Evolutionary conservation across 2,113 vertebrate species (phyloP).

Genomic region (Chaetorhynchus papuensis): DNA sequence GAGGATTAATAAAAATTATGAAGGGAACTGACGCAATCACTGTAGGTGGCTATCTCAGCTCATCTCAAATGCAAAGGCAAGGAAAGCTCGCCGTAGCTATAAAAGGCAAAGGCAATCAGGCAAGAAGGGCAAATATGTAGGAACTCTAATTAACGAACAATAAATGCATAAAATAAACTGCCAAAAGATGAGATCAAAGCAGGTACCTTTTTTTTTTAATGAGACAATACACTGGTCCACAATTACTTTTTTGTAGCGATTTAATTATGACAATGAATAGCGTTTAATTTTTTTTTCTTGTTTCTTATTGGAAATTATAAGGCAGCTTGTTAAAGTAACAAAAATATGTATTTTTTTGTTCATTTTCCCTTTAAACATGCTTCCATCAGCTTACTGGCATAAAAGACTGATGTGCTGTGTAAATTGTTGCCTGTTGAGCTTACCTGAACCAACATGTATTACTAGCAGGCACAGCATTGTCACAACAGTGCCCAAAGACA

Average conservation of each 20-base stretch:
- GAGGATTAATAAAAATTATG: slow-evolving; percentile 43
- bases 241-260: slow-evolving; percentile 33
- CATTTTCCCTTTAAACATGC: background rate
- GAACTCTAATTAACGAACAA: slow-evolving; percentile 51
- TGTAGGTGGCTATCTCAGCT: slow-evolving; percentile 55
- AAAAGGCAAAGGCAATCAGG: slow-evolving; percentile 61
- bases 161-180: slow-evolving; percentile 52
- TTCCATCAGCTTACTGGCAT: background rate
- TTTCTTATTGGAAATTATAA: background rate
- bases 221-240: background rate
- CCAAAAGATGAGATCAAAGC: slow-evolving; percentile 38
- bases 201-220: background rate
- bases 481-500: background rate
- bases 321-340: background rate
- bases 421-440: slow-evolving; percentile 5
- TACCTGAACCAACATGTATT: background rate
- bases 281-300: background rate
- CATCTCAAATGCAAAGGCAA: slow-evolving; percentile 52
- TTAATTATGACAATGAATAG: slow-evolving; percentile 32
- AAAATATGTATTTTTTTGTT: background rate
- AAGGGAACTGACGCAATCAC: slow-evolving; percentile 45
- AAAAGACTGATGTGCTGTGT: background rate
- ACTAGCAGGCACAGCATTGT: background rate
- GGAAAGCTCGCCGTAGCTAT: slow-evolving; percentile 10
- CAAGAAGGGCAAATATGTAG: slow-evolving; percentile 58